Evolutionary conservation across 1,140 invertebrate species (phyloP), one percentile per base, ranked within the genome.

Genomic region (Brachionus manjavacas): DNA sequence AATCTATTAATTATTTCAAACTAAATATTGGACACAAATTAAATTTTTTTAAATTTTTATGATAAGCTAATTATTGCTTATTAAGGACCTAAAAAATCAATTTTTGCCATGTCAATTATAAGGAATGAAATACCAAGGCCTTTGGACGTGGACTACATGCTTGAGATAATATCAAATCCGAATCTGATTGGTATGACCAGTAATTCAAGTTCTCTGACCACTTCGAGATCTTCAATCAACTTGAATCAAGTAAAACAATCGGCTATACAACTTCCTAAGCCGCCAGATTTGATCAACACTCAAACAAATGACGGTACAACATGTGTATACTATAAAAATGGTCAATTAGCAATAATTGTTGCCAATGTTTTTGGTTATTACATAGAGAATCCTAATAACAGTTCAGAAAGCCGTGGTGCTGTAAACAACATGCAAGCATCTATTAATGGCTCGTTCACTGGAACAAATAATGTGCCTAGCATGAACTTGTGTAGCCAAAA

Each of bases 261-360:
- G 20, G 28, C 4, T 39, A 41, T 76, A n/a, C 72, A 76, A 46
- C 11, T 46, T 0, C 52, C 79, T 2, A 60, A 16, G 16, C 79
- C 79, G 8, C 79, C 79, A 0, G n/a, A 28, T 6, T 6, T 81
- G 16, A 23, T 64, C 16, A 60, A 46, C 60, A 68, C 39, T 8
- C 79, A 81, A 64, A 81, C 64, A 14, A 81, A 81, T 25, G 79
- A 81, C 43, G 79, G 79, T 14, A 64, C 79, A 11, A 60, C 64
- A 20, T 64, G 49, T 9, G 28, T 81, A 0, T 81, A 64, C 41
- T 81, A 81, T 28, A 60, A 60, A 39, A 81, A 81, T 46, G 79
- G 79, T 14, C 52, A 81, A 81, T 68, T 81, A 23, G 79, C 79
- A 25, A 60, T 81, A 16, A 6, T 64, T 8, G n/a, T 68, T 20